A percentile compares a stretch with the other conserved stretches of the same genome.
Evolutionary conservation across 1,140 invertebrate species (phyloP).

Genomic region (Apis laboriosa): DNA sequence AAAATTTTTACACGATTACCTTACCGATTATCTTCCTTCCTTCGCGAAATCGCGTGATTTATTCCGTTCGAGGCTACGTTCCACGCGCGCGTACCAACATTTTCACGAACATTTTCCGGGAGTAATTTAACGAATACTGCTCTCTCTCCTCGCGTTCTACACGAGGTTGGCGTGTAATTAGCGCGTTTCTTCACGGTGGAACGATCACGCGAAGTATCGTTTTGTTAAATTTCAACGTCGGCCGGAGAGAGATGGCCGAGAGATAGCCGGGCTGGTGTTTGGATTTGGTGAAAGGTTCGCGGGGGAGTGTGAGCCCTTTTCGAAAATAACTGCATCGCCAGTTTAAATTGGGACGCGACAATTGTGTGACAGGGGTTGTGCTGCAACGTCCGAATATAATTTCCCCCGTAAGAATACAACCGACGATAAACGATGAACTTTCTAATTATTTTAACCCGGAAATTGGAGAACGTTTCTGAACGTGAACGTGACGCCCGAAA

Average conservation of each 20-base stretch:
- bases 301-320: neutral
- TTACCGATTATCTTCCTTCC: too few relatives aligned
- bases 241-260: too few relatives aligned
- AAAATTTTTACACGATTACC: too few relatives aligned
- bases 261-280: neutral
- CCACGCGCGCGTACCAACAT: neutral
- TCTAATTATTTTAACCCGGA: constrained; percentile 6
- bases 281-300: neutral
- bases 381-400: constrained; percentile 17
- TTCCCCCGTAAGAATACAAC: neutral
- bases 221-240: neutral
- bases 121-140: neutral
- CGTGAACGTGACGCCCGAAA: too few relatives aligned
- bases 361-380: too few relatives aligned
- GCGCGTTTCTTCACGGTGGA: neutral
- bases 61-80: neutral
- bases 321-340: neutral
- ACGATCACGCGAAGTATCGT: neutral
- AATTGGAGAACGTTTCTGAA: neutral
- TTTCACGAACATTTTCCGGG: neutral
- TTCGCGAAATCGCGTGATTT: too few relatives aligned
- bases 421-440: neutral
- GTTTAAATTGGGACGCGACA: neutral
- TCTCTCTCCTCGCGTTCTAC: too few relatives aligned
- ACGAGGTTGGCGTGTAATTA: neutral